phyloP scores from a whole-genome alignment of 1,140 invertebrate genomes.

The Oryzaephilus surinamensis region DNA sequence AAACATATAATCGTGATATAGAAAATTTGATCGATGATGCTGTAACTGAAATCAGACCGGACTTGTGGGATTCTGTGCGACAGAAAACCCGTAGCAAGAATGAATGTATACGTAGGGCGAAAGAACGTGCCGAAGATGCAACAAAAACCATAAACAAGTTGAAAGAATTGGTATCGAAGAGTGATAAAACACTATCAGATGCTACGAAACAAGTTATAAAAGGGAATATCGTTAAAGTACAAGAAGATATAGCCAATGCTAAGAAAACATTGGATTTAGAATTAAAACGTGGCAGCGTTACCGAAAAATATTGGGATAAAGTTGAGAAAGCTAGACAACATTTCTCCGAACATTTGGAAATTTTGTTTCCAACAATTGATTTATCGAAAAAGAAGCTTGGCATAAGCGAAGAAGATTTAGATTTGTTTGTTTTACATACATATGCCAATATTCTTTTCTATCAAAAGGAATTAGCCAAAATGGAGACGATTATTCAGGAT shows the following conservation, averaged over 20 bases:
- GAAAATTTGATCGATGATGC: slow-evolving; percentile 47
- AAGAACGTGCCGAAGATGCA: slow-evolving; percentile 38
- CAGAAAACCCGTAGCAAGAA: slow-evolving; percentile 45
- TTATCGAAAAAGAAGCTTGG: slow-evolving; percentile 52
- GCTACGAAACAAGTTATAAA: slow-evolving; percentile 29
- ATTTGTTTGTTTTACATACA: slow-evolving; percentile 56
- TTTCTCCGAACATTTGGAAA: slow-evolving; percentile 61
- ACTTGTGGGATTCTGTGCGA: slow-evolving; percentile 48
- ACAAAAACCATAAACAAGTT: slow-evolving; percentile 30
- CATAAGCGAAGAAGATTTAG: slow-evolving; percentile 50
- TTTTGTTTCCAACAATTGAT: slow-evolving; percentile 58
- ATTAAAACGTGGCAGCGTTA: slow-evolving; percentile 43
- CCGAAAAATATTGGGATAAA: slow-evolving; percentile 61
- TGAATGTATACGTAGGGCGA: slow-evolving; percentile 40
- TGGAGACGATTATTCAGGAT: slow-evolving; percentile 50
- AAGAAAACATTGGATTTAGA: slow-evolving; percentile 49
- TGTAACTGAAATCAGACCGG: slow-evolving; percentile 42
- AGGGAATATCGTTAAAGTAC: slow-evolving; percentile 50
- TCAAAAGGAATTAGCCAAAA: slow-evolving; percentile 60
- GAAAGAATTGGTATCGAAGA: slow-evolving; percentile 28
- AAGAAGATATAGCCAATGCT: slow-evolving; percentile 46
- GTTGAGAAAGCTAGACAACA: slow-evolving; percentile 55
- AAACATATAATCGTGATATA: slow-evolving; percentile 50
- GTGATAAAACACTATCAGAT: slow-evolving; percentile 29
- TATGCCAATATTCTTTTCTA: slow-evolving; percentile 53